A percentile compares a stretch with the other conserved stretches of the same genome.
Conservation (phyloP, 1,140 invertebrate genomes). For the Odontomachus brunneus region DNA sequence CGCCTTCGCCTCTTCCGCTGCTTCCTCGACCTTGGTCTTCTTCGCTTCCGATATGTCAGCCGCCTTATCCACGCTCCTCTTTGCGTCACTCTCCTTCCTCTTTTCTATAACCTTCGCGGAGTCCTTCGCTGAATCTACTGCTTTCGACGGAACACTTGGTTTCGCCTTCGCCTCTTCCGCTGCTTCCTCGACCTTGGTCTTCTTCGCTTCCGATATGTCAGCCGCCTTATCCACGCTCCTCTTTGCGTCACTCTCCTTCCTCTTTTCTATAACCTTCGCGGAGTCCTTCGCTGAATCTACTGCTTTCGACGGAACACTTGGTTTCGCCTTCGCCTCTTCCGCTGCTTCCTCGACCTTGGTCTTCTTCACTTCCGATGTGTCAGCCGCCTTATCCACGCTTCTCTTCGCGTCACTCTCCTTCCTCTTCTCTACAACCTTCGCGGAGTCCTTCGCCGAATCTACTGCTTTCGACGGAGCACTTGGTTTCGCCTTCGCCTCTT, state of each 20-base stretch:
- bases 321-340: conserved; percentile 44
- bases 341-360: conserved; percentile 83
- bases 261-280: conserved; percentile 48
- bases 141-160: conserved; percentile 66
- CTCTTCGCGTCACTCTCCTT: too few relatives aligned
- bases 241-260: too few relatives aligned
- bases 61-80: conserved; percentile 52
- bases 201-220: conserved; percentile 70
- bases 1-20: conserved; percentile 70
- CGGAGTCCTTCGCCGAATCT: conserved; percentile 69
- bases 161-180: conserved; percentile 63
- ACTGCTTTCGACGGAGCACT: conserved; percentile 65
- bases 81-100: too few relatives aligned
- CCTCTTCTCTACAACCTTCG: conserved; percentile 49
- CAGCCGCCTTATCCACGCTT: conserved; percentile 40
- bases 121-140: conserved; percentile 69
- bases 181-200: conserved; percentile 83
- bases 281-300: conserved; percentile 56
- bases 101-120: conserved; percentile 52
- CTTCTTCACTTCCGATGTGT: conserved; percentile 73
- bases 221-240: conserved; percentile 47
- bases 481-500: conserved; percentile 52
- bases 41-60: conserved; percentile 67
- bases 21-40: conserved; percentile 82
- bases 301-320: conserved; percentile 73